Evolutionary conservation across 2,888 invertebrate species (phyloP), one percentile per base, ranked within the genome.

Genomic region (Mayetiola destructor): DNA sequence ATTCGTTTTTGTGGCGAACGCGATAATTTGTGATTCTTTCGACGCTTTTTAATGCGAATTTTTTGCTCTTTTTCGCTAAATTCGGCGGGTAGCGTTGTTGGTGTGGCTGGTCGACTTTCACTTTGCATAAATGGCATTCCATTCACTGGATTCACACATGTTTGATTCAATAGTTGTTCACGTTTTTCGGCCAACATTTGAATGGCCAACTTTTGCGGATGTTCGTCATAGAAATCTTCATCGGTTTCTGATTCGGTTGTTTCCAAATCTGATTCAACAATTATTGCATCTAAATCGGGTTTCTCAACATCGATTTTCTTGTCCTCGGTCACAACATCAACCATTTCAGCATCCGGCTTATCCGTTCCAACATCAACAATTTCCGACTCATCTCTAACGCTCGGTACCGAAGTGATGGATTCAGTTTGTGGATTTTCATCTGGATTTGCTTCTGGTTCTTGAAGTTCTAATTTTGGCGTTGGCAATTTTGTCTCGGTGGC

Each of bases 181-280:
- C 85, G 79, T 68, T 88, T 88, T 65, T 88, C 85, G 12, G 81
- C 82, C 54, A 86, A 69, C 57, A 86, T 64, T 67, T 86, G 85
- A 61, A 78, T 84, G 1, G 85, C 86, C 59, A 84, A 69, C 64
- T 77, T 77, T 64, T 88, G 86, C 0, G 89, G 89, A 69, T 88
- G 80, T 64, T 86, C 80, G 67, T 90, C 89, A 67, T 89, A 90
- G 69, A 89, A 89, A 63, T 89, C 89, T 73, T 89, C 89, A 68
- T 89, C 89, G 0, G 88, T 88, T 61, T 87, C 87, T 55, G 87
- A 84, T 69, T 89, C 85, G 16, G 85, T 82, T 0, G 90, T 90
- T 63, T 89, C 88, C 56, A 90, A 75, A 71, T 91, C 90, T 0
- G 88, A 85, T 72, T 91, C 91, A 35, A 80, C 77, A 60, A 88